A percentile compares a stretch with the other conserved stretches of the same genome.
Evolutionary conservation across 2,888 invertebrate species (phyloP).

Genomic region (Opisthograptis luteolata): DNA sequence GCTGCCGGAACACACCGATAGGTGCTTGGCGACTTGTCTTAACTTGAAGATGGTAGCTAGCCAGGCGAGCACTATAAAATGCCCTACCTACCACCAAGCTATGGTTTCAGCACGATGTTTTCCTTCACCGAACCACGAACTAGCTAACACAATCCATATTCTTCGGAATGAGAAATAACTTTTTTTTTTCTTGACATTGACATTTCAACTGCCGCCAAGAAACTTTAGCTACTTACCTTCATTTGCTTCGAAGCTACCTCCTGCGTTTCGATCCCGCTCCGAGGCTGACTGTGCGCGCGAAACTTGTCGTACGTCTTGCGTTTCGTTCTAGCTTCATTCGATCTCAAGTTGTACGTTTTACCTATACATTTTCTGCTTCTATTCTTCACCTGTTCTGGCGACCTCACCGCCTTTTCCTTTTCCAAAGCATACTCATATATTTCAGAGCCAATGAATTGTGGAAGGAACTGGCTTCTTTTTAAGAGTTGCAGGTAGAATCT

Average conservation of each 20-base stretch:
- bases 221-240: not conserved
- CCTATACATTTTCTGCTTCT: constrained; percentile 55
- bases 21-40: too few relatives aligned
- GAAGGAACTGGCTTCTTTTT: constrained; percentile 70
- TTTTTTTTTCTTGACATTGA: too few relatives aligned
- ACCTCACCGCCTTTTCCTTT: constrained; percentile 58
- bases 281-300: constrained; percentile 47
- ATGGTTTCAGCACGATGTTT: too few relatives aligned
- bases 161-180: too few relatives aligned
- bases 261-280: constrained; percentile 24
- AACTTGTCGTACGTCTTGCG: constrained; percentile 61
- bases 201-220: not conserved
- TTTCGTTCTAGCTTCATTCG: constrained; percentile 64
- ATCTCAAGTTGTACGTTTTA: constrained; percentile 69
- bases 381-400: constrained; percentile 48
- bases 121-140: too few relatives aligned
- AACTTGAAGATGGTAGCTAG: too few relatives aligned
- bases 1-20: too few relatives aligned
- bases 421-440: constrained; percentile 75
- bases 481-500: constrained; percentile 73
- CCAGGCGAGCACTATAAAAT: too few relatives aligned
- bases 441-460: constrained; percentile 62
- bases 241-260: constrained; percentile 13
- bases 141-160: too few relatives aligned
- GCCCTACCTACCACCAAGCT: too few relatives aligned